These are phyloP conservation scores for Sigmodon hispidus DNA, from an alignment of 2,113 vertebrate genomes.

Conservation along the genomic window DNA sequence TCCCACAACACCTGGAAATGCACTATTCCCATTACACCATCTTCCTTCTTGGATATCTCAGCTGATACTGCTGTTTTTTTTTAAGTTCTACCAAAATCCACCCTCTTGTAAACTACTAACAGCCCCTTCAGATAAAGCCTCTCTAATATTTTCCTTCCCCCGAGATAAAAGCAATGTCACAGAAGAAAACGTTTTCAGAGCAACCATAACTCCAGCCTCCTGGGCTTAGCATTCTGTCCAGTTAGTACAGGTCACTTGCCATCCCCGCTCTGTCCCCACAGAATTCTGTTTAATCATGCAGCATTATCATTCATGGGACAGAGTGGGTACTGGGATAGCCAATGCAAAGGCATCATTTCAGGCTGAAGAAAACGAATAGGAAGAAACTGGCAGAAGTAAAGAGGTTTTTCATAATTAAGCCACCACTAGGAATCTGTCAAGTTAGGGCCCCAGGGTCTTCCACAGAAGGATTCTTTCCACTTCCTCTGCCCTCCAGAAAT, in stretches of 20 bases:
- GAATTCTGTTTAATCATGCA: not conserved
- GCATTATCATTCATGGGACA: not conserved
- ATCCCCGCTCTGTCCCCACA: not conserved
- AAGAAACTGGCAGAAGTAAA: not conserved
- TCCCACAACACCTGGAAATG: not conserved
- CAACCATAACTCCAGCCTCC: not conserved
- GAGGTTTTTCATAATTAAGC: not conserved
- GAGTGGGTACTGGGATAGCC: not conserved
- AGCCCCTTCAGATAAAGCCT: not conserved
- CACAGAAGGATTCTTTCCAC: not conserved
- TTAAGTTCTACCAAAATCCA: not conserved
- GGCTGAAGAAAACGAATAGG: not conserved
- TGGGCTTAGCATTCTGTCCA: not conserved
- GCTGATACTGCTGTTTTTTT: not conserved
- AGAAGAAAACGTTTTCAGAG: not conserved
- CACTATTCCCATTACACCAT: not conserved
- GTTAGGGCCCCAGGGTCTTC: not conserved
- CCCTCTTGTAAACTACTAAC: not conserved
- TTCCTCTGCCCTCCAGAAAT: not conserved
- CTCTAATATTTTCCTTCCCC: not conserved
- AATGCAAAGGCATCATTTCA: not conserved
- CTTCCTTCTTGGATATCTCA: not conserved
- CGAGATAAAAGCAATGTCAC: not conserved
- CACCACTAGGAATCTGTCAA: not conserved
- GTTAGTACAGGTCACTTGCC: not conserved